These are phyloP conservation scores for Sinotaia quadrata DNA, from an alignment of 2,888 invertebrate species.

Conservation along the genomic window DNA sequence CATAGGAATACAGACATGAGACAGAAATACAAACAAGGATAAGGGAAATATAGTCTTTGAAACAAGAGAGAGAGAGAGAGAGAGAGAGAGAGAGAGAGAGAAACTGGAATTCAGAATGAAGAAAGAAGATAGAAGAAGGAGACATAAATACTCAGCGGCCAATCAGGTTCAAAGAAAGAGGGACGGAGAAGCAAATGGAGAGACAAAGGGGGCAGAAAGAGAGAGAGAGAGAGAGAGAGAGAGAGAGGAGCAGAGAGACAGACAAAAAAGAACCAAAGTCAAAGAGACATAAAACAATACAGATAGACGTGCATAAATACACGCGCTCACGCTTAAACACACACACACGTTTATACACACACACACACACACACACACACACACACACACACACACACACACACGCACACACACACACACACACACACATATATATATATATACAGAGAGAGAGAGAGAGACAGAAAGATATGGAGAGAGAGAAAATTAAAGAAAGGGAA, in stretches of 20 bases:
- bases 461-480: no score
- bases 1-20: not conserved
- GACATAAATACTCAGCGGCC: not conserved
- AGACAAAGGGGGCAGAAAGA: not conserved
- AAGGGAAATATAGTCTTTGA: not conserved
- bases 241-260: not conserved
- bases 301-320: not conserved
- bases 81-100: slow-evolving; percentile 1
- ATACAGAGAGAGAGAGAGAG: no score
- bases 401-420: not conserved
- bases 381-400: not conserved
- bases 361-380: not conserved
- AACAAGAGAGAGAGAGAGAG: not conserved
- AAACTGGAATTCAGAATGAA: not conserved
- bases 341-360: not conserved
- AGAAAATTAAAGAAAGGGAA: no score
- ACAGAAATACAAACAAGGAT: not conserved
- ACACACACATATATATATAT: not conserved
- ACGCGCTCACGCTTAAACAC: not conserved
- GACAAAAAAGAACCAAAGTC: not conserved
- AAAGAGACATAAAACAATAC: not conserved
- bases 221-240: slow-evolving; percentile 5
- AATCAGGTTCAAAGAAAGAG: not conserved
- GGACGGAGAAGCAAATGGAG: not conserved
- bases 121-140: not conserved